A percentile compares a stretch with the other conserved stretches of the same genome.
These are phyloP conservation scores for Himantopus leucocephalus DNA, from an alignment of 2,113 vertebrate genomes.

Conservation along the genomic window DNA sequence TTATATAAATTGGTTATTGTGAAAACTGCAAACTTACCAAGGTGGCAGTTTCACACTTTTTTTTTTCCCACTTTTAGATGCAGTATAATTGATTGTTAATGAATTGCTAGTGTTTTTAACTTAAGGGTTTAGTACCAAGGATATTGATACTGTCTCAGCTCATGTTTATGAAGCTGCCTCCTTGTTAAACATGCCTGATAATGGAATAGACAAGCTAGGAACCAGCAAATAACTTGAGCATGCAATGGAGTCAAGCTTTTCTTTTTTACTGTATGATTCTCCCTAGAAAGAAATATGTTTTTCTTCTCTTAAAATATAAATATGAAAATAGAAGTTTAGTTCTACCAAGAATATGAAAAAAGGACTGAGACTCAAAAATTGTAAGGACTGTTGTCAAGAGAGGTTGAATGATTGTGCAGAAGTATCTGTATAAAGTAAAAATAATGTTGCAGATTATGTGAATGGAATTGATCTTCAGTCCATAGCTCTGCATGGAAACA, in stretches of 20 bases:
- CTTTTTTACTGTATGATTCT: neutral
- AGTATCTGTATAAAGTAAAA: neutral
- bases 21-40: neutral
- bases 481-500: neutral
- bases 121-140: neutral
- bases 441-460: neutral
- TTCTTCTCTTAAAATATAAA: neutral
- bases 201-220: neutral
- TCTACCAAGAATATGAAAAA: neutral
- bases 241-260: neutral
- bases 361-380: neutral
- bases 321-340: neutral
- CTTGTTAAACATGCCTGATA: neutral
- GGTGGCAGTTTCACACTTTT: neutral
- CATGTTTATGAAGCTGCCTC: neutral
- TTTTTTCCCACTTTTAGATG: neutral
- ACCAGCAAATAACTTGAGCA: neutral
- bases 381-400: neutral
- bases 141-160: neutral
- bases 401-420: neutral
- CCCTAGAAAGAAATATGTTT: neutral
- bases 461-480: neutral
- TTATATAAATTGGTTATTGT: neutral
- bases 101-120: neutral
- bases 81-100: constrained; percentile 7